Base-by-base conservation (phyloP, 1,140 invertebrate genomes). In the Berghia stephanieae region DNA sequence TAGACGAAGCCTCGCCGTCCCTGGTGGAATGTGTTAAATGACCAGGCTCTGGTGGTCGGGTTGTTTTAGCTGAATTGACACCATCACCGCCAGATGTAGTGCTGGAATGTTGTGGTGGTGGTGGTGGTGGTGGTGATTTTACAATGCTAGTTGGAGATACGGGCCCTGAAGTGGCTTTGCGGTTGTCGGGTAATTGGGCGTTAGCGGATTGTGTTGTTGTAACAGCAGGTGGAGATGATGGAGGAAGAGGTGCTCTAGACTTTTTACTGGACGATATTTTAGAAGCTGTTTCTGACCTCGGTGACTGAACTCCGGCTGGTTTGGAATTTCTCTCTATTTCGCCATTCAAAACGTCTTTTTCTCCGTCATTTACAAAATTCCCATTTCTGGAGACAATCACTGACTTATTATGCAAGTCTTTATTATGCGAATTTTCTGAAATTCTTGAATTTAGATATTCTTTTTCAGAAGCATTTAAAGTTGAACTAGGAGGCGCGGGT, bases 221-320 rank as follows among this genome's bases (percentile, higher is more conserved):
- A 8, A 24, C 68, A 4, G 38, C 21, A 5, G 70, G 40, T n/a
- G 0, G 73, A 38, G n/a, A 57, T 27, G 52, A 42, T 44, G 77
- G 67, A 36, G 57, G 68, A 36, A 63, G 43, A 16, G 78, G 57
- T 21, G 72, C 67, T 75, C 71, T 77, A 44, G 80, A 69, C n/a
- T n/a, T n/a, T 63, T 79, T 73, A 46, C 76, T 81, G 16, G 60
- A 67, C 3, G 72, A 57, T 24, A 46, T 36, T 18, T 16, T 43
- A 49, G 38, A n/a, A 2, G 55, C 24, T n/a, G n/a, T 49, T n/a
- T n/a, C 10, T 10, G 46, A n/a, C n/a, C n/a, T 49, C n/a, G 10
- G 10, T 49, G 46, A 13, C 46, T n/a, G 10, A 10, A n/a, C n/a
- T n/a, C 46, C n/a, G 46, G 46, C 46, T 13, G 46, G 46, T 49